Percentiles rank a stretch among this genome's conserved stretches.
Conservation (phyloP, 2,888 invertebrate species). For the Oxytorus armatus region DNA sequence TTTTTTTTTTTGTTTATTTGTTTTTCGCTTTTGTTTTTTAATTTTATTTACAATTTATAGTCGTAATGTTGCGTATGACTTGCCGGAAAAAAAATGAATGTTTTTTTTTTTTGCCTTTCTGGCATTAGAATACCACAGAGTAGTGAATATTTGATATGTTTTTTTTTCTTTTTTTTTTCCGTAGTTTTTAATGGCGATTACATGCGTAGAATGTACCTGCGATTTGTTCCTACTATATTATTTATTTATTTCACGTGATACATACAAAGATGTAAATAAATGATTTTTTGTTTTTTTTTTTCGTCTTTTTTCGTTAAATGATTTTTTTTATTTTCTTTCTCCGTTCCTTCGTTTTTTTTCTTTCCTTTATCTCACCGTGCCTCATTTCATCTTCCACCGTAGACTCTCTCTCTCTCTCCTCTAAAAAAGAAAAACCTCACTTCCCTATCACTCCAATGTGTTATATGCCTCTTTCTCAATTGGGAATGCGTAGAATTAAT, state of each 20-base stretch:
- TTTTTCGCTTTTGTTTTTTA: not conserved
- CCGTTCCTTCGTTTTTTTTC: constrained; percentile 1
- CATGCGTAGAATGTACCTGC: constrained; percentile 73
- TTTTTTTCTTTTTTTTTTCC: constrained; percentile 34
- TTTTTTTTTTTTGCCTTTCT: not conserved
- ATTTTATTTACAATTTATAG: not conserved
- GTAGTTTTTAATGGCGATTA: constrained; percentile 59
- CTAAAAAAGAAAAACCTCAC: too few species aligned
- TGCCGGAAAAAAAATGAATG: constrained; percentile 13
- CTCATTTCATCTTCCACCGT: too few species aligned
- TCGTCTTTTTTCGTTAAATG: constrained; percentile 75
- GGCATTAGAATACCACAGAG: not conserved
- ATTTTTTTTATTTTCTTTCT: constrained; percentile 37
- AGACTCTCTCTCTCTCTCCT: too few species aligned
- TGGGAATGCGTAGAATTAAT: constrained; percentile 4
- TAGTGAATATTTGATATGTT: not conserved
- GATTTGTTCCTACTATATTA: constrained; percentile 75
- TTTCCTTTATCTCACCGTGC: not conserved
- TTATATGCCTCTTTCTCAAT: constrained; percentile 42
- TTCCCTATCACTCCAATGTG: too few species aligned
- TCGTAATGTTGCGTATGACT: not conserved
- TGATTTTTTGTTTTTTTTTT: constrained; percentile 67
- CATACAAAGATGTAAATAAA: constrained; percentile 74
- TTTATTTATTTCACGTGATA: constrained; percentile 72
- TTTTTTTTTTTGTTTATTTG: constrained; percentile 2